phyloP scores from a whole-genome alignment of 1,140 invertebrate genomes.

The Panagrolaimus sp. region DNA sequence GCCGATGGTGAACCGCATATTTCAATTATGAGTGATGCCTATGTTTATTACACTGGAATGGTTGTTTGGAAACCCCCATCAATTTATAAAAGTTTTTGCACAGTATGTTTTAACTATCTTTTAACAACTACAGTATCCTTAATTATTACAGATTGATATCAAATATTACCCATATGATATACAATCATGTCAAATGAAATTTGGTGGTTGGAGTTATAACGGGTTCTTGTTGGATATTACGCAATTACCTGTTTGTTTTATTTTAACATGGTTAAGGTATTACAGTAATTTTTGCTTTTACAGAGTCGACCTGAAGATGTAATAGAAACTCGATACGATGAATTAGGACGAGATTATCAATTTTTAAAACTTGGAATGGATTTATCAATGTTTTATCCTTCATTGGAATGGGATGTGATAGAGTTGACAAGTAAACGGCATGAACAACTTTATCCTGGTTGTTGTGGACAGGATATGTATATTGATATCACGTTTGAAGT shows the following conservation, averaged over 20 bases:
- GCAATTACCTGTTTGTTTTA: constrained; percentile 59
- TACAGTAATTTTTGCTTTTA: too few relatives aligned
- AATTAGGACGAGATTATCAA: constrained; percentile 52
- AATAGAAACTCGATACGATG: constrained; percentile 43
- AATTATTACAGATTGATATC: constrained; percentile 88
- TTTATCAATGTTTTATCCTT: constrained; percentile 53
- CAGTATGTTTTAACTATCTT: too few relatives aligned
- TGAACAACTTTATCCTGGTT: constrained; percentile 55
- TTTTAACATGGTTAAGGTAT: too few relatives aligned
- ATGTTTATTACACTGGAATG: constrained; percentile 75
- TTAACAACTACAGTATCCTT: too few relatives aligned
- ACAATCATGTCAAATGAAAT: constrained; percentile 94
- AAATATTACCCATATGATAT: constrained; percentile 84
- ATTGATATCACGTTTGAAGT: constrained; percentile 97
- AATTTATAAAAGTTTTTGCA: constrained; percentile 93
- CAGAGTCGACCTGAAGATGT: constrained; percentile 44
- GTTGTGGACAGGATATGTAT: constrained; percentile 64
- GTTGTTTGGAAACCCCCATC: constrained; percentile 95
- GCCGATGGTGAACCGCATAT: constrained; percentile 66
- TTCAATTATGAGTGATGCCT: constrained; percentile 64
- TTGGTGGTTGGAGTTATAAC: constrained; percentile 96
- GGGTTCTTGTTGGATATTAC: constrained; percentile 67
- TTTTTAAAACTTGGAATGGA: constrained; percentile 56
- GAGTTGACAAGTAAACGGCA: constrained; percentile 39
- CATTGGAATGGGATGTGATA: constrained; percentile 90